Evolutionary conservation across 2,113 vertebrate genomes (phyloP).

Genomic region (Colistium nudipinnis): DNA sequence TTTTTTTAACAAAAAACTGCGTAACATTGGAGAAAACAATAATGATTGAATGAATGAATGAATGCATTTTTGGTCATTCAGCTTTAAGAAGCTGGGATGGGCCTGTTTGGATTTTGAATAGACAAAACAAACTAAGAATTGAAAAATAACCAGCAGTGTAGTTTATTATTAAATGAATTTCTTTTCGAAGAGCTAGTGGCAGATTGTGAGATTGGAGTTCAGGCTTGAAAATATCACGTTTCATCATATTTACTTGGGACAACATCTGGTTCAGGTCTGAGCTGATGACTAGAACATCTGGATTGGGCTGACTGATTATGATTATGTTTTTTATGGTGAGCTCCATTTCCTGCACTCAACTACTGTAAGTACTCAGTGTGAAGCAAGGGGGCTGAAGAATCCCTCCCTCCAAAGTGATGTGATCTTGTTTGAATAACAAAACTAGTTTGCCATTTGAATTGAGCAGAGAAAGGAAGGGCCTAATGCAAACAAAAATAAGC

Average conservation of each 20-base stretch:
- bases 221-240: slow-evolving; percentile 51
- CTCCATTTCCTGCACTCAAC: slow-evolving; percentile 27
- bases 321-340: slow-evolving; percentile 46
- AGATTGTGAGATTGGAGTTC: slow-evolving; percentile 57
- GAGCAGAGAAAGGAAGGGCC: neutral
- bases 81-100: neutral
- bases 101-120: neutral
- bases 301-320: slow-evolving; percentile 46
- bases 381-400: neutral
- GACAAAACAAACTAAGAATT: neutral
- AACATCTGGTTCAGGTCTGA: slow-evolving; percentile 70
- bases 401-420: neutral
- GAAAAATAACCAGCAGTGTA: neutral
- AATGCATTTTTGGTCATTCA: too few species aligned
- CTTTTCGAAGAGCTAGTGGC: slow-evolving; percentile 39
- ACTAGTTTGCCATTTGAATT: slow-evolving; percentile 2
- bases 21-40: neutral
- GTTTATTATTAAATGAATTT: neutral
- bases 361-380: neutral
- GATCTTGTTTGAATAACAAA: slow-evolving; percentile 10
- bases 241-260: slow-evolving; percentile 57
- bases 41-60: neutral
- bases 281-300: slow-evolving; percentile 75
- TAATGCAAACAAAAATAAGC: slow-evolving; percentile 11
- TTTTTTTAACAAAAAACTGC: neutral